These are phyloP conservation scores for Phataginus tetradactyla DNA, from an alignment of 2,797 vertebrate species.

Conservation along the genomic window DNA sequence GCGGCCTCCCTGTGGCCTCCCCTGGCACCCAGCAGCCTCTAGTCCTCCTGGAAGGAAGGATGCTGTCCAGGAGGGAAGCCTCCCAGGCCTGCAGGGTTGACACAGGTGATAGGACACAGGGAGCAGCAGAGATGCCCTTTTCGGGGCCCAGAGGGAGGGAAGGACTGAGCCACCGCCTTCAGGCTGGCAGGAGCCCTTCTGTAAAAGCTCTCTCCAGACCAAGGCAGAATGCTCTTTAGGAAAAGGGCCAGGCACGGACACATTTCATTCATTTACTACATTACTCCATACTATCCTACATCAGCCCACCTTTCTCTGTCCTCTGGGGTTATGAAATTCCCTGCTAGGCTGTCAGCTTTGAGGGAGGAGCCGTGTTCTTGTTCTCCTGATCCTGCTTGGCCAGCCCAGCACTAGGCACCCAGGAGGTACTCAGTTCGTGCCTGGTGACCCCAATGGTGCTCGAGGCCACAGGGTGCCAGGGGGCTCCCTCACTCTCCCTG, in stretches of 20 bases:
- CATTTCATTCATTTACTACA: rapidly evolving
- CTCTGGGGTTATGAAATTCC: neutral
- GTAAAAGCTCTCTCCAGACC: neutral
- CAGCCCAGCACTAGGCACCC: neutral
- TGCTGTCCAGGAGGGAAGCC: neutral
- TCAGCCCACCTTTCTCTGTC: neutral
- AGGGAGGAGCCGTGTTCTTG: neutral
- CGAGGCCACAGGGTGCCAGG: neutral
- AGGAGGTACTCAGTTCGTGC: neutral
- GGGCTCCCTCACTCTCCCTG: neutral
- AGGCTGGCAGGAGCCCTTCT: neutral
- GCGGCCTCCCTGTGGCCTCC: conserved; percentile 73
- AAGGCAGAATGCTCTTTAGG: neutral
- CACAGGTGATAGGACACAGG: neutral
- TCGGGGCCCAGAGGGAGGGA: neutral
- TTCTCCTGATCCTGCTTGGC: neutral
- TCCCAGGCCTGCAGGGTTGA: neutral
- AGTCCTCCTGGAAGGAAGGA: neutral
- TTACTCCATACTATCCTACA: neutral
- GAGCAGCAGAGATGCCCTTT: neutral
- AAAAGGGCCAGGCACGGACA: neutral
- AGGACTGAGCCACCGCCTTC: neutral
- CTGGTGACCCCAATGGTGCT: neutral
- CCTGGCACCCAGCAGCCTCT: neutral
- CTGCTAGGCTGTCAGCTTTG: neutral